Percentiles rank a stretch among this genome's conserved stretches.
Evolutionary conservation across 2,888 invertebrate genomes (phyloP).

Genomic region (Cancer borealis): DNA sequence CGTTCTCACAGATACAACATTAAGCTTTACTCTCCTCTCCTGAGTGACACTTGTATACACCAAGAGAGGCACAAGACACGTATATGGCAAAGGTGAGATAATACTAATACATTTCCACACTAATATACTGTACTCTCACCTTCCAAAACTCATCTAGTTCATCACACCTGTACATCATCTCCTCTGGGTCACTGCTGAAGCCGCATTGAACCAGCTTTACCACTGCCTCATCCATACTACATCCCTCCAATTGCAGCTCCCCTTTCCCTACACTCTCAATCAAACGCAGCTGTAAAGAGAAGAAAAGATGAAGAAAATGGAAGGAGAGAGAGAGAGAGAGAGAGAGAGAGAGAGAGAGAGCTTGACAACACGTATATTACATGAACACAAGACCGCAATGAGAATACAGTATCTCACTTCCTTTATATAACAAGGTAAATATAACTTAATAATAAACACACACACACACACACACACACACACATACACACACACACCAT

Average conservation of each 20-base stretch:
- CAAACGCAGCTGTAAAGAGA: background rate
- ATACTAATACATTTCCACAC: background rate
- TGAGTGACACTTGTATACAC: background rate
- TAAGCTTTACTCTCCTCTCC: background rate
- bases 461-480: background rate
- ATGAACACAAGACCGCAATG: too few species aligned
- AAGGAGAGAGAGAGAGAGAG: background rate
- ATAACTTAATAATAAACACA: too few species aligned
- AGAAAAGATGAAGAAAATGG: background rate
- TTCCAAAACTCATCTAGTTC: slow-evolving; percentile 27
- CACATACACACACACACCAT: slow-evolving; percentile 32
- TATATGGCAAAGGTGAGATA: background rate
- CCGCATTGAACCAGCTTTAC: background rate
- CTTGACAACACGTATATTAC: too few species aligned
- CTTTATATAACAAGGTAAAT: too few species aligned
- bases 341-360: background rate
- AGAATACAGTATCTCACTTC: too few species aligned
- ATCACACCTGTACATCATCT: background rate
- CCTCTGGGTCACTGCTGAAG: slow-evolving; percentile 24
- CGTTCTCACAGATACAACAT: background rate
- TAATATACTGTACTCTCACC: background rate
- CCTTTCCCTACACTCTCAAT: background rate
- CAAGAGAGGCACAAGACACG: background rate
- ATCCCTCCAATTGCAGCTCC: background rate
- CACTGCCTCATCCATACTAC: background rate